Percentiles rank a stretch among this genome's conserved stretches.
Conservation (phyloP, 2,797 vertebrate species). For the Acrocephalus scirpaceus region DNA sequence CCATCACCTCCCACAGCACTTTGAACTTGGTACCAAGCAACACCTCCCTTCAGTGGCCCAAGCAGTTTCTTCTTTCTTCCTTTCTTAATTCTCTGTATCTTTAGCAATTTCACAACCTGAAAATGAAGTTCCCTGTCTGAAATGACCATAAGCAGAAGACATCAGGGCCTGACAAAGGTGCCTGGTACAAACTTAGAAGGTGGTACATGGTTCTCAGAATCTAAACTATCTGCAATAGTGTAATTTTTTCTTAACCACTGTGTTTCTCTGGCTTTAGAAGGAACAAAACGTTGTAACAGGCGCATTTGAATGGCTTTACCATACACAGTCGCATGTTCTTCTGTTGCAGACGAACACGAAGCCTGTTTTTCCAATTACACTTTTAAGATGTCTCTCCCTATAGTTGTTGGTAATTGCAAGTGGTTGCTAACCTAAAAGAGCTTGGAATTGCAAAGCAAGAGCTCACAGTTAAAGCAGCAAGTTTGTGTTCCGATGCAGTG, state of each 20-base stretch:
- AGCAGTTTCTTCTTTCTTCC: background rate
- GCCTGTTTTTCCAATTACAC: background rate
- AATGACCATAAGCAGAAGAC: background rate
- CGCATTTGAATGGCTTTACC: background rate
- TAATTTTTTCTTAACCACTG: background rate
- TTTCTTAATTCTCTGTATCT: background rate
- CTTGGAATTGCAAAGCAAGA: background rate
- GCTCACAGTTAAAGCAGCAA: background rate
- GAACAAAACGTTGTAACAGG: background rate
- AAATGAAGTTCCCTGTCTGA: background rate
- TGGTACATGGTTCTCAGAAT: background rate
- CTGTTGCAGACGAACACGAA: background rate
- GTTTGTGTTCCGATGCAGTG: background rate
- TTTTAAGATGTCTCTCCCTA: background rate
- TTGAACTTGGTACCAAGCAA: rapidly evolving
- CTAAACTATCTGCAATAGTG: rapidly evolving
- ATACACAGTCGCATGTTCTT: background rate
- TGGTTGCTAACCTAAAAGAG: background rate
- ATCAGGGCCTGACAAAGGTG: background rate
- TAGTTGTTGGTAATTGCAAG: background rate
- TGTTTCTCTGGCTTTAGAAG: background rate
- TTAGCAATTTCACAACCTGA: background rate
- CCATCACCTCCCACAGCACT: rapidly evolving
- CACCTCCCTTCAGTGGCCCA: background rate
- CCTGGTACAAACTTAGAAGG: background rate